phyloP scores from a whole-genome alignment of 1,140 invertebrate species.

The Tetraneura akinire region DNA sequence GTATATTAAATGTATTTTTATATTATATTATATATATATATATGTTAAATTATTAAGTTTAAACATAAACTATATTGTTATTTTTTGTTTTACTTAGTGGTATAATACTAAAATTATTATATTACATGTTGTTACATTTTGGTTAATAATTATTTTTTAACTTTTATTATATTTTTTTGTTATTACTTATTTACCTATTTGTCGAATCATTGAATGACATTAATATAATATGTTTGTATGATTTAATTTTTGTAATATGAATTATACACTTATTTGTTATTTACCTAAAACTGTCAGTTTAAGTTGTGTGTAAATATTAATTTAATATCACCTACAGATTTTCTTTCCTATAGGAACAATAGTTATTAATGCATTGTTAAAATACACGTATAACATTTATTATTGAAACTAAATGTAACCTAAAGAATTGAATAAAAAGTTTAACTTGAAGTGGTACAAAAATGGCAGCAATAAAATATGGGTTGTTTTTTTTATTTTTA shows the following conservation, averaged over 20 bases:
- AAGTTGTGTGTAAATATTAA: constrained; percentile 23
- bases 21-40: not conserved
- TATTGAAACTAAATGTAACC: not conserved
- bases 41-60: not conserved
- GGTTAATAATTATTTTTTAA: not conserved
- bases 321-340: not conserved
- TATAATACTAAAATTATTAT: not conserved
- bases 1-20: too few relatives aligned
- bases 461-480: constrained; percentile 16
- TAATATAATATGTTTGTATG: not conserved
- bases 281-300: not conserved
- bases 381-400: not conserved
- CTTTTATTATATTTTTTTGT: not conserved
- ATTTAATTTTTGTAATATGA: constrained; percentile 1
- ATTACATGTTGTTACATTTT: not conserved
- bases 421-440: not conserved
- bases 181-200: not conserved
- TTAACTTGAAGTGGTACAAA: not conserved
- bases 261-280: constrained; percentile 15
- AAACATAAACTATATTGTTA: not conserved
- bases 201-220: not conserved
- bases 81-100: not conserved
- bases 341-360: not conserved
- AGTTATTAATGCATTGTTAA: not conserved
- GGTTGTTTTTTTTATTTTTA: constrained; percentile 8